A percentile compares a stretch with the other conserved stretches of the same genome.
phyloP scores from a whole-genome alignment of 2,797 vertebrate species.

The Ctenopoma kingsleyae region DNA sequence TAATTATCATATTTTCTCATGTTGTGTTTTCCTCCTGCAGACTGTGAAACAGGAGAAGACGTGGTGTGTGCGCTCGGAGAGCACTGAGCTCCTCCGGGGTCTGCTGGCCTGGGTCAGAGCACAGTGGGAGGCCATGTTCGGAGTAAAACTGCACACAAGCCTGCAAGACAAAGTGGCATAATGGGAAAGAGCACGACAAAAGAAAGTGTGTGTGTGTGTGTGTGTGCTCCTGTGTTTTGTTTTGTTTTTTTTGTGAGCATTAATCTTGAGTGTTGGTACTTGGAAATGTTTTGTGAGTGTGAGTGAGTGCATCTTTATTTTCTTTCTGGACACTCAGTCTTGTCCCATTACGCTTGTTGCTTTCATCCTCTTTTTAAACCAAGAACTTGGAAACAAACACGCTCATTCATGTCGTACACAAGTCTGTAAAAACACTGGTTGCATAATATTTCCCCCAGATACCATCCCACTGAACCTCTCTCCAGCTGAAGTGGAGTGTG shows the following conservation, averaged over 20 bases:
- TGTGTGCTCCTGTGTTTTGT: constrained; percentile 14
- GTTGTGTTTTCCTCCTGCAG: constrained; percentile 71
- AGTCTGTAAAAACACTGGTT: constrained; percentile 55
- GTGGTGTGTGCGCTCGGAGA: constrained; percentile 90
- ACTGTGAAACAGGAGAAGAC: constrained; percentile 91
- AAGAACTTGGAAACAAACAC: constrained; percentile 48
- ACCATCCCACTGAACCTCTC: constrained; percentile 36
- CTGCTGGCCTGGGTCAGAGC: constrained; percentile 91
- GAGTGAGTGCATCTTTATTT: constrained; percentile 53
- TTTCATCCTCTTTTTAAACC: constrained; percentile 41
- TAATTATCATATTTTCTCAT: constrained; percentile 10
- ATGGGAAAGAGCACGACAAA: neutral
- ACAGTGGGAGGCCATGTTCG: constrained; percentile 96
- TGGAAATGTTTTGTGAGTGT: constrained; percentile 36
- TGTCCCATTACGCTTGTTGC: constrained; percentile 46
- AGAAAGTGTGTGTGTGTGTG: neutral
- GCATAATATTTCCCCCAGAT: constrained; percentile 51
- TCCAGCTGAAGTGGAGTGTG: constrained; percentile 53
- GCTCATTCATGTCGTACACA: constrained; percentile 66
- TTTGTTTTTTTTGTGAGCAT: neutral
- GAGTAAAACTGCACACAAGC: constrained; percentile 87
- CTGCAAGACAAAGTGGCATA: constrained; percentile 69
- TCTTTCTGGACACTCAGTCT: constrained; percentile 43
- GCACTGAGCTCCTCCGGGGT: constrained; percentile 84
- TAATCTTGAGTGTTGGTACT: constrained; percentile 1